Percentiles rank a stretch among this genome's conserved stretches.
These are phyloP conservation scores for Patella depressa DNA, from an alignment of 2,888 invertebrate genomes.

Conservation along the genomic window DNA sequence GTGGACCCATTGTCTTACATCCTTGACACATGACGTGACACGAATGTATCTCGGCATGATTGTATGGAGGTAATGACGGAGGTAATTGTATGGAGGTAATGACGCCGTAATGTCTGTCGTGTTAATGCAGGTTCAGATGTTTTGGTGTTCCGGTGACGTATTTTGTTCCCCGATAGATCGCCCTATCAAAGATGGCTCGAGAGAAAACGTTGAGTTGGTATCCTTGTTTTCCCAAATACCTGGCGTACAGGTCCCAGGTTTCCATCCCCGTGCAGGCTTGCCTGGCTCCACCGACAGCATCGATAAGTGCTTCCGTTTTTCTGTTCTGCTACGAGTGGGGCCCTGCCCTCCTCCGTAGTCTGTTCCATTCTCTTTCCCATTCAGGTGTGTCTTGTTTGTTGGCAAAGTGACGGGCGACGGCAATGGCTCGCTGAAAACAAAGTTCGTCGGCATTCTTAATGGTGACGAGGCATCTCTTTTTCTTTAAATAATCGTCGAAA, in stretches of 20 bases:
- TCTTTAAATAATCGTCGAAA: no score
- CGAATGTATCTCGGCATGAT: no score
- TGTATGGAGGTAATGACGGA: neutral
- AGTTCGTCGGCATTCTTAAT: neutral
- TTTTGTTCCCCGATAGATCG: neutral
- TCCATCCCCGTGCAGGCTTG: neutral
- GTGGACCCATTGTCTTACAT: no score
- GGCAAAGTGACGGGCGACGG: neutral
- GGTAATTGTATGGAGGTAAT: neutral
- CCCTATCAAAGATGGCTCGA: neutral
- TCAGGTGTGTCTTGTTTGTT: neutral
- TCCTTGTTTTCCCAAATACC: neutral
- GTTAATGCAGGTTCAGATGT: neutral
- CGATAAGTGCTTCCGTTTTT: neutral
- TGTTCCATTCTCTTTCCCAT: neutral
- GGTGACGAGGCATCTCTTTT: neutral
- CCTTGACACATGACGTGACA: no score
- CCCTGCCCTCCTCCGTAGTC: neutral
- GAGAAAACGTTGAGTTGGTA: conserved; percentile 1
- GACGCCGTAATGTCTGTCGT: neutral
- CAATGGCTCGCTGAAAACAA: neutral
- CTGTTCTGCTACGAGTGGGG: neutral
- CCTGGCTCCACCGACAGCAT: neutral
- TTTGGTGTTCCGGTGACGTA: neutral
- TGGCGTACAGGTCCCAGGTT: neutral